These are phyloP conservation scores for Agonopterix heracliana DNA, from an alignment of 2,888 invertebrate species.

Conservation along the genomic window DNA sequence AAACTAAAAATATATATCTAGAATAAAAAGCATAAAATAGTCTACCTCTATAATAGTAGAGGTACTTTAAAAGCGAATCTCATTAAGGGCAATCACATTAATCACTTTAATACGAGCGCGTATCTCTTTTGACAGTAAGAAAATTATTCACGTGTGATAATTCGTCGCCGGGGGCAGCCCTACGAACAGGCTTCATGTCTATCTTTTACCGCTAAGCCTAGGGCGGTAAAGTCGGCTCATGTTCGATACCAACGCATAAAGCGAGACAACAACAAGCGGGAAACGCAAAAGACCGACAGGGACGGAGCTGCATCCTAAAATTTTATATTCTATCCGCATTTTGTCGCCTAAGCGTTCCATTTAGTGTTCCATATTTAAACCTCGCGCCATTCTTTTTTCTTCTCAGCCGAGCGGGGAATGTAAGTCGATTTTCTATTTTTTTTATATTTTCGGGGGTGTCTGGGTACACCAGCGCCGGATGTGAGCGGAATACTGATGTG, in stretches of 20 bases:
- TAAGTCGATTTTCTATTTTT: constrained; percentile 58
- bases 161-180: constrained; percentile 53
- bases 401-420: constrained; percentile 58
- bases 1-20: no score
- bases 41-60: no score
- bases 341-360: constrained; percentile 77
- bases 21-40: no score
- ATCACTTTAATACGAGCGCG: constrained; percentile 40
- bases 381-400: constrained; percentile 66
- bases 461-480: constrained; percentile 36
- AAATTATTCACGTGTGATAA: constrained; percentile 51
- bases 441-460: constrained; percentile 49
- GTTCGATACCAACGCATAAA: constrained; percentile 53
- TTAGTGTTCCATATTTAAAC: constrained; percentile 76
- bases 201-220: constrained; percentile 74
- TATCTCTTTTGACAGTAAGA: constrained; percentile 43
- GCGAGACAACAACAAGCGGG: constrained; percentile 41
- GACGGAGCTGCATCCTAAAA: constrained; percentile 58
- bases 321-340: constrained; percentile 76
- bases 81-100: constrained; percentile 43
- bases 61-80: constrained; percentile 23
- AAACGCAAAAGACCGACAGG: constrained; percentile 35
- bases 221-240: constrained; percentile 65
- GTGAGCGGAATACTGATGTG: constrained; percentile 73
- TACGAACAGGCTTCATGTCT: constrained; percentile 55